A percentile compares a stretch with the other conserved stretches of the same genome.
phyloP scores from a whole-genome alignment of 2,113 vertebrate genomes.

The Geococcyx californianus region DNA sequence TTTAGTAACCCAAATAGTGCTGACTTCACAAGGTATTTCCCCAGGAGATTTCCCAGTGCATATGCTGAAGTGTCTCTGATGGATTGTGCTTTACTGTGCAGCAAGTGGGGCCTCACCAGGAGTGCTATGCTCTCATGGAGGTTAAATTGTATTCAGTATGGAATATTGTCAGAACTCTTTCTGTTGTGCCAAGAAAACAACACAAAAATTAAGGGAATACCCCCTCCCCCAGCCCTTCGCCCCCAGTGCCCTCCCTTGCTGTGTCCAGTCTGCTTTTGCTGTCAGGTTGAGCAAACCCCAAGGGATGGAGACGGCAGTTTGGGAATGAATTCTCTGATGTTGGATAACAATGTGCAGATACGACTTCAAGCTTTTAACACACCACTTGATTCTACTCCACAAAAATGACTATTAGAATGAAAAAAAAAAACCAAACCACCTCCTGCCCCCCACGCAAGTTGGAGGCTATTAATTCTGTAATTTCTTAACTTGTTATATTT shows the following conservation, averaged over 20 bases:
- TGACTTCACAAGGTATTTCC: neutral
- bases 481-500: neutral
- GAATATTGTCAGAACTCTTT: constrained; percentile 72
- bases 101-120: constrained; percentile 65
- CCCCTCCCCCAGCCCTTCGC: too few relatives aligned
- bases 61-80: constrained; percentile 69
- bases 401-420: neutral
- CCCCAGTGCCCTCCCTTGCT: too few relatives aligned
- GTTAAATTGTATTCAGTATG: constrained; percentile 75
- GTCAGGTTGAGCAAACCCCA: constrained; percentile 43
- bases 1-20: neutral
- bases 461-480: neutral
- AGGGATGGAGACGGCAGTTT: constrained; percentile 40
- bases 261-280: constrained; percentile 60
- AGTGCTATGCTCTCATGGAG: constrained; percentile 67
- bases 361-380: neutral
- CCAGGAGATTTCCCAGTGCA: neutral
- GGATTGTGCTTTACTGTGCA: constrained; percentile 68
- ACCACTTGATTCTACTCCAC: neutral
- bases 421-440: neutral
- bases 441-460: too few relatives aligned
- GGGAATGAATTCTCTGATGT: neutral
- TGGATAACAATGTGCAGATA: neutral
- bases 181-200: neutral
- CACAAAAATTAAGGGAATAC: constrained; percentile 57